Conservation (phyloP, 2,797 vertebrate species). For the Triplophysa bombifrons region DNA sequence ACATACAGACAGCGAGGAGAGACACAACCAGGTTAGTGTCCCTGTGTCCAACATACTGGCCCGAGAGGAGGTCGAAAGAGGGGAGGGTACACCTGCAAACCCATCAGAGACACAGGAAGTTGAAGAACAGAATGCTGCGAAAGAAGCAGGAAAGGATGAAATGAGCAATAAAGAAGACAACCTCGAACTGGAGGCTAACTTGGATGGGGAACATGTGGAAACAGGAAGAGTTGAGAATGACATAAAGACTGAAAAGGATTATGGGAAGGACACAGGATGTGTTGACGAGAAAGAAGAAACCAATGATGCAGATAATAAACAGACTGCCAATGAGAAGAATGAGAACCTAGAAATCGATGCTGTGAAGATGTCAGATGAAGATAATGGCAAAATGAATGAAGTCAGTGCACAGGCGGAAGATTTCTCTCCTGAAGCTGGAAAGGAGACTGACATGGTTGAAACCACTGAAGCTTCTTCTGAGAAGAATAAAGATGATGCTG, state of each 20-base stretch:
- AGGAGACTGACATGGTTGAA: conserved; percentile 35
- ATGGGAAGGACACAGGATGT: conserved; percentile 40
- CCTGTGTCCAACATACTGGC: conserved; percentile 74
- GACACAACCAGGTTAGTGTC: conserved; percentile 53
- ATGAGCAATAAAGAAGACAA: neutral
- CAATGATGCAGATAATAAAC: conserved; percentile 35
- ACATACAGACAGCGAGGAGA: conserved; percentile 48
- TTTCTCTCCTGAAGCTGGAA: conserved; percentile 23
- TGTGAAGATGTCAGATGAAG: conserved; percentile 33
- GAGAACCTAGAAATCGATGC: conserved; percentile 31
- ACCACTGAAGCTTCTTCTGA: conserved; percentile 51
- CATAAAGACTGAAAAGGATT: conserved; percentile 40
- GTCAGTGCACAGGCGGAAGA: conserved; percentile 27
- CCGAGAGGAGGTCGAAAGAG: conserved; percentile 50
- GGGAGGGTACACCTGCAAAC: neutral
- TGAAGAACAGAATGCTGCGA: conserved; percentile 1
- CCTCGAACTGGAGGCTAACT: neutral
- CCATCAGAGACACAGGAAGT: neutral
- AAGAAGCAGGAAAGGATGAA: conserved; percentile 15
- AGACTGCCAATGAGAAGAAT: conserved; percentile 10
- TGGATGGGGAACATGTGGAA: neutral
- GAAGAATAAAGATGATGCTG: conserved; percentile 61
- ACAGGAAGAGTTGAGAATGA: conserved; percentile 38
- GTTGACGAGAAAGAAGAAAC: neutral
- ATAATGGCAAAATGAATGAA: conserved; percentile 7